A percentile compares a stretch with the other conserved stretches of the same genome.
phyloP scores from a whole-genome alignment of 2,113 vertebrate genomes.

The Sinocyclocheilus rhinocerous region DNA sequence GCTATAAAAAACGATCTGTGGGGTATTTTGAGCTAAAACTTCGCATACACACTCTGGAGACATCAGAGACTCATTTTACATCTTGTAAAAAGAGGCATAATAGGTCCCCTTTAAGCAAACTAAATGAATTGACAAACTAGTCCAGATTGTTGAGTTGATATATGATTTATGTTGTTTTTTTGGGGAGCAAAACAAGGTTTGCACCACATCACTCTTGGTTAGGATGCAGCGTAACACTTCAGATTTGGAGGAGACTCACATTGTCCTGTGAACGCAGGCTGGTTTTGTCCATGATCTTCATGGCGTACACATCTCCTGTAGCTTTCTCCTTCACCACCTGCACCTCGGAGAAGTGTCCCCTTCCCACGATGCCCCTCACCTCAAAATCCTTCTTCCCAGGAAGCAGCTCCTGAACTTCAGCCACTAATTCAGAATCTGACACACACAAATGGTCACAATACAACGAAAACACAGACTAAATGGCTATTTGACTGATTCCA shows the following conservation, averaged over 20 bases:
- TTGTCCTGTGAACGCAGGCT: slow-evolving; percentile 81
- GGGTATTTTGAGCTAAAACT: no score
- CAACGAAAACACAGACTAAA: not conserved
- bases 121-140: no score
- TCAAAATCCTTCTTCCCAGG: slow-evolving; percentile 88
- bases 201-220: not conserved
- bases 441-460: not conserved
- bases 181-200: not conserved
- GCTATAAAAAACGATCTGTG: no score
- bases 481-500: not conserved
- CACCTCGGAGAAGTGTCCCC: slow-evolving; percentile 89
- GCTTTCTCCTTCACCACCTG: slow-evolving; percentile 88
- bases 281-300: slow-evolving; percentile 93
- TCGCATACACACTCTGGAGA: no score
- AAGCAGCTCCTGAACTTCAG: slow-evolving; percentile 85
- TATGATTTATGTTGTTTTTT: no score
- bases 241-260: slow-evolving; percentile 69
- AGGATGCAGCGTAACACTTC: no score
- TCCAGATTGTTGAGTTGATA: no score
- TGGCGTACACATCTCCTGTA: slow-evolving; percentile 89
- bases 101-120: no score
- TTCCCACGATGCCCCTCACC: slow-evolving; percentile 82
- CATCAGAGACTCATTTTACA: no score
- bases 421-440: slow-evolving; percentile 84
- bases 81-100: no score